Evolutionary conservation across 2,888 invertebrate genomes (phyloP), one percentile per base, ranked within the genome.

Genomic region (Diarsia dahlii): DNA sequence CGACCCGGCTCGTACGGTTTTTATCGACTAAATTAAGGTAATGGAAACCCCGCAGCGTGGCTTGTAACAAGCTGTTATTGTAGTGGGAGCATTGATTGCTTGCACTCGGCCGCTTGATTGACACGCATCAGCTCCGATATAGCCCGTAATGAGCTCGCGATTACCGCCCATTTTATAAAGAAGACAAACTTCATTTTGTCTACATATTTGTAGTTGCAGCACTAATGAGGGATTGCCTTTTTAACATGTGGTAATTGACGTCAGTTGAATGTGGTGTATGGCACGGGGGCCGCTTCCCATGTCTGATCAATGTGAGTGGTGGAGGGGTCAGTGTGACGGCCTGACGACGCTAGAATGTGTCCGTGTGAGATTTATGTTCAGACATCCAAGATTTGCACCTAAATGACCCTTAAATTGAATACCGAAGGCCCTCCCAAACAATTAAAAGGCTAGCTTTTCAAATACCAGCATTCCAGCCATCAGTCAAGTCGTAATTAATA

Each of bases 31-130:
- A 94, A 94, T 93, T 90, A 93, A 93, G 93, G 93, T 93, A 94
- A 94, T 94, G 93, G 93, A 92, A 91, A 92, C 93, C 91, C 91
- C 91, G 89, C 89, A 88, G 91, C 91, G 91, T 89, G 81, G 86
- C 88, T 86, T 90, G 92, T 94, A 95, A 95, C 94, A 93, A 94
- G 94, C 93, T 91, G 92, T 93, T 94, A 93, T 94, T 94, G 94
- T 93, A 80, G 78, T 90, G 85, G 87, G 87, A 81, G 84, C 90
- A 90, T 91, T 92, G 93, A 93, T 92, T 92, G 93, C 91, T 90
- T 88, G 91, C 89, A 90, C 92, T 89, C 81, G 84, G 84, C 68
- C 76, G 70, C 87, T 89, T 94, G 95, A 95, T 94, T 95, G 95
- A 95, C 95, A 93, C 86, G 90, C 94, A 93, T 94, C 94, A 93